phyloP scores from a whole-genome alignment of 2,888 invertebrate species.

The Sinelater perroti region DNA sequence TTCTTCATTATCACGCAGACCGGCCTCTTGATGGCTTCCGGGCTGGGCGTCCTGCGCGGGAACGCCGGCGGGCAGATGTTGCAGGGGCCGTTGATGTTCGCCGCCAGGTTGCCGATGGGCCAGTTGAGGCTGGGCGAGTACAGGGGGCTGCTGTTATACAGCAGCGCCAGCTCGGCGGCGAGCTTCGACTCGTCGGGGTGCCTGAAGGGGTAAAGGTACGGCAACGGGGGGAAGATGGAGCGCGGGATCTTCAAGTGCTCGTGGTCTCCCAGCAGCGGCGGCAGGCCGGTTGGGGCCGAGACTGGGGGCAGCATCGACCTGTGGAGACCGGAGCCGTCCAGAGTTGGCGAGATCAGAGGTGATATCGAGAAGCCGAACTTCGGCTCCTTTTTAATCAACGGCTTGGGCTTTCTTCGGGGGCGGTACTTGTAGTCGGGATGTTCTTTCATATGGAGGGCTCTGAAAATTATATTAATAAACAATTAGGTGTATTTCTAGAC shows the following conservation, averaged over 20 bases:
- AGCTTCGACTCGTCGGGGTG: slow-evolving; percentile 67
- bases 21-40: slow-evolving; percentile 62
- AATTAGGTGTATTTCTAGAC: too few species aligned
- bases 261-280: slow-evolving; percentile 63
- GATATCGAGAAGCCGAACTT: slow-evolving; percentile 77
- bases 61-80: slow-evolving; percentile 60
- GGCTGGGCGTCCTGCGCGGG: slow-evolving; percentile 54
- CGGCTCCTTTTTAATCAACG: slow-evolving; percentile 81
- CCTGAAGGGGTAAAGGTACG: slow-evolving; percentile 75
- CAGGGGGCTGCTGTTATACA: slow-evolving; percentile 66
- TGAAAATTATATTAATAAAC: too few species aligned
- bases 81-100: slow-evolving; percentile 49
- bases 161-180: slow-evolving; percentile 75
- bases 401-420: slow-evolving; percentile 86
- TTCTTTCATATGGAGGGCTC: slow-evolving; percentile 92
- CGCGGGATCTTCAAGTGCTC: slow-evolving; percentile 73
- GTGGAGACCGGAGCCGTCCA: slow-evolving; percentile 61
- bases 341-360: slow-evolving; percentile 67
- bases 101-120: slow-evolving; percentile 52
- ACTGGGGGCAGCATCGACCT: slow-evolving; percentile 62
- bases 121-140: slow-evolving; percentile 63
- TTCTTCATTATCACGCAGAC: slow-evolving; percentile 73
- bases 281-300: slow-evolving; percentile 62
- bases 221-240: slow-evolving; percentile 74
- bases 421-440: slow-evolving; percentile 93